These are phyloP conservation scores for Coboldia fuscipes DNA, from an alignment of 1,140 invertebrate species.

Conservation along the genomic window DNA sequence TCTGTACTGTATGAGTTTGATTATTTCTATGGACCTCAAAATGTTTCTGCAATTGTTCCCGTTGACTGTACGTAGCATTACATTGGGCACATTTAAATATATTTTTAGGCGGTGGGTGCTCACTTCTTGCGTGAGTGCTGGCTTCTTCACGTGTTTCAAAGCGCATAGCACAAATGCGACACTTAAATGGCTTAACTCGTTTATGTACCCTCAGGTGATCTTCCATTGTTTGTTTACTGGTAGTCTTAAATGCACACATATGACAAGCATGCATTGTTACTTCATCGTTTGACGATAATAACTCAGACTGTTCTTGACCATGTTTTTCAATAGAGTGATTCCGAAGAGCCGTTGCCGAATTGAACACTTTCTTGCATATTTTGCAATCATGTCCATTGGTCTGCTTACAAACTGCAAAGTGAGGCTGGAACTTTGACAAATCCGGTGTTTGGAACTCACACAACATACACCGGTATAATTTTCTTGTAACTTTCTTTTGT, in stretches of 20 bases:
- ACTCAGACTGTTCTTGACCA: constrained; percentile 7
- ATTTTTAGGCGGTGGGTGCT: constrained; percentile 19
- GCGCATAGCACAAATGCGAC: constrained; percentile 17
- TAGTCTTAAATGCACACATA: constrained; percentile 19
- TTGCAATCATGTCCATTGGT: constrained; percentile 19
- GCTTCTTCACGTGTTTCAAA: constrained; percentile 19
- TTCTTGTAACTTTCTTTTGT: constrained; percentile 9
- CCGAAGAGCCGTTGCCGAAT: constrained; percentile 17
- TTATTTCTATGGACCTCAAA: constrained; percentile 19
- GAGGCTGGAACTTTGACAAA: constrained; percentile 19
- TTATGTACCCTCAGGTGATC: constrained; percentile 19
- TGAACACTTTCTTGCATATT: constrained; percentile 19
- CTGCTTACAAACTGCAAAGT: constrained; percentile 20
- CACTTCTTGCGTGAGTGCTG: constrained; percentile 18
- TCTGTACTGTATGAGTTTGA: constrained; percentile 19
- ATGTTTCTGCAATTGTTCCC: constrained; percentile 17
- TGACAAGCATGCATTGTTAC: constrained; percentile 13
- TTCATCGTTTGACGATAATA: neutral
- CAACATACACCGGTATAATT: constrained; percentile 20
- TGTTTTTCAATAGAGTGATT: constrained; percentile 19
- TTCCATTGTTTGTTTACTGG: constrained; percentile 15
- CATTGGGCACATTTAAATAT: constrained; percentile 21
- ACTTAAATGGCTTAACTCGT: constrained; percentile 20
- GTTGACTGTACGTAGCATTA: constrained; percentile 17
- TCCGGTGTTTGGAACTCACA: constrained; percentile 21